Conservation (phyloP, 2,797 vertebrate species). For the Psittacula derbiana region DNA sequence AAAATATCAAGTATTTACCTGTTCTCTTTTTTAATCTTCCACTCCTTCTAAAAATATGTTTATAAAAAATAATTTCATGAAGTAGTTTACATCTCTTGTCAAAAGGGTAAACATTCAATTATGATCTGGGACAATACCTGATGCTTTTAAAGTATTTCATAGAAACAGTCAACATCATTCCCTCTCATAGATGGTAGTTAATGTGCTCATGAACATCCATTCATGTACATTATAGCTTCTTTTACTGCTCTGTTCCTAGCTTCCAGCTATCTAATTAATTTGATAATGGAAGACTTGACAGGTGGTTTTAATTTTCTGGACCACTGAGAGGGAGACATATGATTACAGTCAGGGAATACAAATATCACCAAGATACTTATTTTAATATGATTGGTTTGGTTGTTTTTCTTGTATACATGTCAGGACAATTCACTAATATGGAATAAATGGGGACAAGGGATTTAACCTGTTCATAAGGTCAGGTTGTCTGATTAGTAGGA, state of each 20-base stretch:
- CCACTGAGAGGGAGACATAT: constrained; percentile 28
- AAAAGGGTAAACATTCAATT: not conserved
- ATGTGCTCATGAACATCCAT: constrained; percentile 5
- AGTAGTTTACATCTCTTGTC: not conserved
- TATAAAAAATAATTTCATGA: not conserved
- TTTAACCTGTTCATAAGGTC: not conserved
- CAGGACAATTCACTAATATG: not conserved
- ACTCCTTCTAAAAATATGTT: not conserved
- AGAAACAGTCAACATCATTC: not conserved
- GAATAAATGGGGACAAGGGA: not conserved
- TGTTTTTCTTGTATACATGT: not conserved
- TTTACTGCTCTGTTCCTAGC: constrained; percentile 26
- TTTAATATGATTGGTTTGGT: not conserved
- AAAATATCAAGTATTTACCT: not conserved
- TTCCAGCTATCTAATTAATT: constrained; percentile 62
- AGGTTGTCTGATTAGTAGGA: not conserved
- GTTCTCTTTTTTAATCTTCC: not conserved
- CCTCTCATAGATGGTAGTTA: not conserved
- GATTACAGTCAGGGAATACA: constrained; percentile 37
- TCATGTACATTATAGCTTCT: not conserved
- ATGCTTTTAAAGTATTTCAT: not conserved
- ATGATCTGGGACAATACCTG: not conserved
- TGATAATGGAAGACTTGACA: constrained; percentile 48
- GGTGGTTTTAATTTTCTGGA: constrained; percentile 67
- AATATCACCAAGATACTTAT: constrained; percentile 15